Percentiles rank a stretch among this genome's conserved stretches.
These are phyloP conservation scores for Balearica regulorum DNA, from an alignment of 2,797 vertebrate genomes.

Conservation along the genomic window DNA sequence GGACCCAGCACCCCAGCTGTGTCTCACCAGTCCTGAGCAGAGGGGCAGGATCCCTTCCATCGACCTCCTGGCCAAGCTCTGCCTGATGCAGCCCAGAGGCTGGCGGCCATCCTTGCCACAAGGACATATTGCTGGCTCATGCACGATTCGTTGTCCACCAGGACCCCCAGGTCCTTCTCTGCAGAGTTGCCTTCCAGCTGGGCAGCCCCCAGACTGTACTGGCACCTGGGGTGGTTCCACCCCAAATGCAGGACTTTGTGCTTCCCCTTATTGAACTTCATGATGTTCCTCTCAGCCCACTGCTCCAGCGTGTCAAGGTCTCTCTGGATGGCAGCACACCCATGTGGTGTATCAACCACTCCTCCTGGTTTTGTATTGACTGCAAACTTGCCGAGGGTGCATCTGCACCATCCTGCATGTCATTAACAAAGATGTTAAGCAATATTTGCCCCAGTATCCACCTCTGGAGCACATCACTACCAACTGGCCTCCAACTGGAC, in stretches of 20 bases:
- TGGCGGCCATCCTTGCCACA: neutral
- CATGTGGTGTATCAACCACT: too few species aligned
- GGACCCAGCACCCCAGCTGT: neutral
- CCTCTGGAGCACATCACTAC: neutral
- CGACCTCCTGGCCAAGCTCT: accelerated
- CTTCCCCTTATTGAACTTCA: neutral
- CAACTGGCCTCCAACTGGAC: neutral
- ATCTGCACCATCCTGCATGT: neutral
- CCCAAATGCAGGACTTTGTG: neutral
- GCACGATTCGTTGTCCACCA: neutral
- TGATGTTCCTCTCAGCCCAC: neutral
- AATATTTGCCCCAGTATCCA: too few species aligned
- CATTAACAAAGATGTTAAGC: neutral
- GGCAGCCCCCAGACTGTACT: too few species aligned
- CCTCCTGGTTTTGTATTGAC: neutral
- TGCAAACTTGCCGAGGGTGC: neutral
- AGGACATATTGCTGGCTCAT: neutral
- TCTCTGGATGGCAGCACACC: neutral
- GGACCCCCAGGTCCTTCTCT: neutral
- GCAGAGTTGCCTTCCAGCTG: neutral
- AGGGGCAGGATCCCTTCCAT: neutral
- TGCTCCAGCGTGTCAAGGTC: neutral
- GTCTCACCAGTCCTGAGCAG: neutral
- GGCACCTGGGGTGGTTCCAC: neutral
- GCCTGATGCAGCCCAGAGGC: neutral